Evolutionary conservation across 64 coral and sea anemone species (phyloP).

Genomic region (Pocillopora damicornis): DNA sequence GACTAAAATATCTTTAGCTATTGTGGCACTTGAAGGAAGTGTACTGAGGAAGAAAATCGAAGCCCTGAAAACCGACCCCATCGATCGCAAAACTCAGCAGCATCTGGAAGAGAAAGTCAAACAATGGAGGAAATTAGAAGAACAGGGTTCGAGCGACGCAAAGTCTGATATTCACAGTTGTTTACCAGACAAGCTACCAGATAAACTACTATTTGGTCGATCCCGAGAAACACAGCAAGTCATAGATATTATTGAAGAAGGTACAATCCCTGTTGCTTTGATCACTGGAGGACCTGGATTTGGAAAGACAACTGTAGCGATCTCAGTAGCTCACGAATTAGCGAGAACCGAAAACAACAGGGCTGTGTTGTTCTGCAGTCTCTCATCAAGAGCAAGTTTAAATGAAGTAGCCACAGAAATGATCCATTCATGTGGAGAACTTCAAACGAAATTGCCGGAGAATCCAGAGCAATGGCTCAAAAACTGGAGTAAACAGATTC

Average conservation of each 20-base stretch:
- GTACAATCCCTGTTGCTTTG: constrained; percentile 1
- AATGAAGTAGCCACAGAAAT: constrained; percentile 28
- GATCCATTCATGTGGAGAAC: constrained; percentile 10
- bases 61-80: too few relatives aligned
- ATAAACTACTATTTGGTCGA: constrained; percentile 29
- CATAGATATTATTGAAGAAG: neutral
- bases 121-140: too few relatives aligned
- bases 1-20: too few relatives aligned
- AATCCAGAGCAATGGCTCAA: constrained; percentile 13
- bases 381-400: neutral
- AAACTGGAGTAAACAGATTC: constrained; percentile 18
- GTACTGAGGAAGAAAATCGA: too few relatives aligned
- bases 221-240: neutral
- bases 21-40: too few relatives aligned
- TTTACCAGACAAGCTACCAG: neutral
- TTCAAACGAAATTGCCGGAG: constrained; percentile 2
- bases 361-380: constrained; percentile 11
- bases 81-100: too few relatives aligned
- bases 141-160: too few relatives aligned
- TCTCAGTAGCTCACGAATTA: constrained; percentile 35
- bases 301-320: constrained; percentile 56
- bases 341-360: neutral
- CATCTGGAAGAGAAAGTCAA: too few relatives aligned
- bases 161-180: neutral
- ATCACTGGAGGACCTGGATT: constrained; percentile 54